Base-by-base conservation (phyloP, 2,888 invertebrate genomes). In the Ypsolopha sequella region DNA sequence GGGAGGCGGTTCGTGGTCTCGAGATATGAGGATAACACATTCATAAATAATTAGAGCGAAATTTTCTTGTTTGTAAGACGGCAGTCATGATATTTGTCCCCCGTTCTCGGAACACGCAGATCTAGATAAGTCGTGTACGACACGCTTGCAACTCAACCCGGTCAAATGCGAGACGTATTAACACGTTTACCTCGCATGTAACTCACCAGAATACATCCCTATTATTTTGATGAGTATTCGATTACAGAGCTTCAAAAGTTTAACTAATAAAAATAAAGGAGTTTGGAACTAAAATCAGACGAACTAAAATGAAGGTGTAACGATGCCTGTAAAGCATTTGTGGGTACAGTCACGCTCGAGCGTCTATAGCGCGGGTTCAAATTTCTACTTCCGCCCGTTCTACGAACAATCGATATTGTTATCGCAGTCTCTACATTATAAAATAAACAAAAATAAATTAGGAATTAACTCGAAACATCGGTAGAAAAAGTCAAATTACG, bases 21-120 rank as follows among this genome's bases (percentile, higher is more conserved):
- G 65, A 84, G 85, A 86, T 86, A 85, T 86, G 81, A 85, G 72
- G 86, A 86, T 86, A 86, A 85, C 85, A 84, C 86, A 86, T 85
- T 86, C 86, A 86, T 86, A 86, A 86, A 86, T 86, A 86, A 86
- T 86, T 86, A 86, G 86, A 86, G 84, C 80, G 77, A 86, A 86
- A 85, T 86, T 86, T 86, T 86, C 86, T 85, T 86, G 86, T 86
- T 86, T 86, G 86, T 86, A 85, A 81, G 80, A 80, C 82, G 78
- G 80, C 77, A 81, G 81, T 76, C 85, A 81, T 81, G 86, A 86
- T 86, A 86, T 86, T 86, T 84, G 71, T 71, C 74, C 70, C 67
- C 71, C 73, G 74, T 86, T 86, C 86, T 80, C 61, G 66, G 86
- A 86, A 86, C 67, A 62, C 69, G 63, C 66, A 66, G 68, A 85